Evolutionary conservation across 2,113 vertebrate species (phyloP).

Genomic region (Puma concolor): DNA sequence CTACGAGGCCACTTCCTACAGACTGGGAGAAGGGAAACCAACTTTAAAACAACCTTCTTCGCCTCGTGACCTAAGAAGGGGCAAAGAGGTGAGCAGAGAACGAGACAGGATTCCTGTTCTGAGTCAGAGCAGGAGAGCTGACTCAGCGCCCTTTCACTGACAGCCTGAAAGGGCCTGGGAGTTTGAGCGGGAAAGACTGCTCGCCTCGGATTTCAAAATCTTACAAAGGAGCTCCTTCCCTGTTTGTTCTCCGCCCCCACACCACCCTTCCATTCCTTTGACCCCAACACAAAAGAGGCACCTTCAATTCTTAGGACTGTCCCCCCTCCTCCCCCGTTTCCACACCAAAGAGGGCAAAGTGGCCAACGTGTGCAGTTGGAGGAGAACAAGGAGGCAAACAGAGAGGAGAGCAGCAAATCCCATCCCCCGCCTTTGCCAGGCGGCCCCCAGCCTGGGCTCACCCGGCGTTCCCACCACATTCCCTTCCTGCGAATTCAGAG

Average conservation of each 20-base stretch:
- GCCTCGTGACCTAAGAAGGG: background rate
- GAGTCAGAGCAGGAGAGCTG: background rate
- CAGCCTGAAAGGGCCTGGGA: background rate
- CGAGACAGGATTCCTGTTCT: background rate
- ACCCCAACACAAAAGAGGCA: background rate
- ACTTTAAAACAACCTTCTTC: background rate
- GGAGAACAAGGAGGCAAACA: background rate
- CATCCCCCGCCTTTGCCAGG: background rate
- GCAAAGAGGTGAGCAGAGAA: background rate
- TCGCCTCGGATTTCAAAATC: background rate
- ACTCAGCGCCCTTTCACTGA: background rate
- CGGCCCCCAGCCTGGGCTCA: background rate
- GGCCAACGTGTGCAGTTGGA: rapidly evolving
- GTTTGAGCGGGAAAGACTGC: background rate
- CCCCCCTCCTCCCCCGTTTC: background rate
- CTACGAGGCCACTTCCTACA: background rate
- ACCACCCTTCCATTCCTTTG: background rate
- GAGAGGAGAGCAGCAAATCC: background rate
- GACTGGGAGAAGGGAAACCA: background rate
- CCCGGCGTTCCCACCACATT: background rate
- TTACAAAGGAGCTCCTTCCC: background rate
- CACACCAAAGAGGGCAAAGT: background rate
- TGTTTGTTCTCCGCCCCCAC: background rate
- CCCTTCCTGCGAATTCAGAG: background rate
- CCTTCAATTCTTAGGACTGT: background rate